Evolutionary conservation across 92 coral and sea anemone genomes (phyloP).

Genomic region (Epizoanthus illoricatus): DNA sequence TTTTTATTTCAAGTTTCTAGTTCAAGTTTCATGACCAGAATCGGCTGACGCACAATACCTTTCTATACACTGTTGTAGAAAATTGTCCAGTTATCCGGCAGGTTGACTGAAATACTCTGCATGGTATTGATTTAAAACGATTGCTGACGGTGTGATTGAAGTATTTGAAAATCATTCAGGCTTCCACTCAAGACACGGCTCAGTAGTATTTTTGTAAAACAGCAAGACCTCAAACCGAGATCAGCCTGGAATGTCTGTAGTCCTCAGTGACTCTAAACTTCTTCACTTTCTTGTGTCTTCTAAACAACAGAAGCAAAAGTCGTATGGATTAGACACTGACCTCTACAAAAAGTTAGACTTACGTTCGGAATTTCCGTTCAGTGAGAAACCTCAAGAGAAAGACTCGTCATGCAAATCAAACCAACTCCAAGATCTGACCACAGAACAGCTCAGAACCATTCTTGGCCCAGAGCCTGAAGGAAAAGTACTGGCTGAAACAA

Average conservation of each 20-base stretch:
- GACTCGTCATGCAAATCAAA: background rate
- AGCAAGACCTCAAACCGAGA: background rate
- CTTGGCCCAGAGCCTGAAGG: background rate
- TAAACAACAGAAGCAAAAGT: background rate
- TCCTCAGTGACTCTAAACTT: background rate
- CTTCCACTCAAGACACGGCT: no score
- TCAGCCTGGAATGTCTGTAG: background rate
- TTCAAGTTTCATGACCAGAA: no score
- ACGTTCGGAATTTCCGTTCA: background rate
- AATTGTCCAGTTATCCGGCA: no score
- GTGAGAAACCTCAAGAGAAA: background rate
- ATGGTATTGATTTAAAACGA: no score
- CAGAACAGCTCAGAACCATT: background rate
- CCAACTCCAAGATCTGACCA: no score
- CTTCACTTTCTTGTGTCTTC: background rate
- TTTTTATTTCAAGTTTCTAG: no score
- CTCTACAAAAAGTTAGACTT: background rate
- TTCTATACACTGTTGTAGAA: no score
- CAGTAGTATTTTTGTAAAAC: background rate
- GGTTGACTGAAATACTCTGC: no score
- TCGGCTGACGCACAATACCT: no score
- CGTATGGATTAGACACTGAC: background rate
- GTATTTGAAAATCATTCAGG: no score
- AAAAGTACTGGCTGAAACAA: background rate
- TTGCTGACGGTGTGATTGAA: no score